Percentiles rank a stretch among this genome's conserved stretches.
These are phyloP conservation scores for Leptodirus hochenwartii DNA, from an alignment of 2,888 invertebrate species.

Conservation along the genomic window DNA sequence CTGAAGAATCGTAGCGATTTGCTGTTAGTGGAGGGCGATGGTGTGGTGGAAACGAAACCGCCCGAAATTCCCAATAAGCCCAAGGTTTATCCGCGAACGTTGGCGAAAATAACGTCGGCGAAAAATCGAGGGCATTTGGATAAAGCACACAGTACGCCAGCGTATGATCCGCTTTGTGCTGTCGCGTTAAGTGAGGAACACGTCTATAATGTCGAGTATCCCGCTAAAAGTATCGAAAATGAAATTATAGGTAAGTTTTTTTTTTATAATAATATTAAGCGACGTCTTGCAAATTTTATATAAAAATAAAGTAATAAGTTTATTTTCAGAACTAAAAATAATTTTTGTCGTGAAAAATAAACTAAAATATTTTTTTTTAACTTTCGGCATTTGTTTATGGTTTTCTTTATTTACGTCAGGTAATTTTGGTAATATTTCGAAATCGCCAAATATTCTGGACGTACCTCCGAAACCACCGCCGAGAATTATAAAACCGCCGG, in stretches of 20 bases:
- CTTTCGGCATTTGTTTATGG: too few relatives aligned
- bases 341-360: too few relatives aligned
- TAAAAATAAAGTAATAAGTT: too few relatives aligned
- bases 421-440: too few relatives aligned
- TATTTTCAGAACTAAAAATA: too few relatives aligned
- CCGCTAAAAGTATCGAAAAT: neutral
- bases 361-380: too few relatives aligned
- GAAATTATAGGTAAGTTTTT: too few relatives aligned
- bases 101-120: constrained; percentile 18
- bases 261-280: too few relatives aligned
- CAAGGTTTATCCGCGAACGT: constrained; percentile 21
- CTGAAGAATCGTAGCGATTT: constrained; percentile 5
- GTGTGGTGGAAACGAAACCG: constrained; percentile 22
- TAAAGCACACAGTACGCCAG: constrained; percentile 69
- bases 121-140: constrained; percentile 40
- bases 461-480: constrained; percentile 27
- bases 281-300: too few relatives aligned
- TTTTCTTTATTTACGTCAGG: too few relatives aligned
- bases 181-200: too few relatives aligned
- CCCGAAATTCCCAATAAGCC: constrained; percentile 20
- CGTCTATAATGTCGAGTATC: neutral
- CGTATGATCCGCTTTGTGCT: constrained; percentile 39
- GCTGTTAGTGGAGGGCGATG: constrained; percentile 4
- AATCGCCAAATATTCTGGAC: constrained; percentile 14
- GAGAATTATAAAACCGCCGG: constrained; percentile 10